Evolutionary conservation across 2,113 vertebrate genomes (phyloP), one percentile per base, ranked within the genome.

Genomic region (Cervus canadensis): DNA sequence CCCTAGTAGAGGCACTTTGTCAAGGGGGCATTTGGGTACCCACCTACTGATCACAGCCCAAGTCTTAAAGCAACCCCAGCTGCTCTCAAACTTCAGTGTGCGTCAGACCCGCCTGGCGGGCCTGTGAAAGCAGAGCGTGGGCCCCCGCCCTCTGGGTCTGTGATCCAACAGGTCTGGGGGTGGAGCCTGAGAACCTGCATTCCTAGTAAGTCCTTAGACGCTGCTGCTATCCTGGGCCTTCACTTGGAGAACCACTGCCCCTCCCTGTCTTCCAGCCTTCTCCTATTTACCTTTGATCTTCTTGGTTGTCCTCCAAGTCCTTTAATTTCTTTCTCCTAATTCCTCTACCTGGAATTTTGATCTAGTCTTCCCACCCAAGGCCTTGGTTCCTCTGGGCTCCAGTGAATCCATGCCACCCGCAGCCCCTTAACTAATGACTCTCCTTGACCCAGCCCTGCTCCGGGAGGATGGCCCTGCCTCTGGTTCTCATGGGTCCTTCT

Each of bases 231-330:
- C 15, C 36, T 3, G 57, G n/a, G 56, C 28, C 30, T 64, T 3
- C 14, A 5, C 16, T 23, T 2, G 3, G 71, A 81, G 92, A 59
- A 45, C 76, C 15, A 5, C 45, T 13, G 16, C 25, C 45, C 62
- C 52, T 2, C 2, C 33, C 9, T 9, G 4, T 14, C 78, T 40
- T 45, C 81, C 54, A 30, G 0, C 25, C 40, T 50, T 7, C 6
- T 12, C 50, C 52, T 28, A 1, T 1, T 33, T 33, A 9, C 25
- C 21, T 33, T 25, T 14, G 19, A 33, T 15, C 64, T 64, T 88
- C 45, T 2, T 6, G 25, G 1, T 52, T 8, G 74, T 16, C 85
- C 40, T 48, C 64, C 67, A 14, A 12, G 50, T 40, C n/a, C 48
- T n/a, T 50, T 15, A 7, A 0, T 3, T 50, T 50, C 88, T 6